These are phyloP conservation scores for Apodemus agrarius DNA, from an alignment of 2,797 vertebrate species.

Conservation along the genomic window DNA sequence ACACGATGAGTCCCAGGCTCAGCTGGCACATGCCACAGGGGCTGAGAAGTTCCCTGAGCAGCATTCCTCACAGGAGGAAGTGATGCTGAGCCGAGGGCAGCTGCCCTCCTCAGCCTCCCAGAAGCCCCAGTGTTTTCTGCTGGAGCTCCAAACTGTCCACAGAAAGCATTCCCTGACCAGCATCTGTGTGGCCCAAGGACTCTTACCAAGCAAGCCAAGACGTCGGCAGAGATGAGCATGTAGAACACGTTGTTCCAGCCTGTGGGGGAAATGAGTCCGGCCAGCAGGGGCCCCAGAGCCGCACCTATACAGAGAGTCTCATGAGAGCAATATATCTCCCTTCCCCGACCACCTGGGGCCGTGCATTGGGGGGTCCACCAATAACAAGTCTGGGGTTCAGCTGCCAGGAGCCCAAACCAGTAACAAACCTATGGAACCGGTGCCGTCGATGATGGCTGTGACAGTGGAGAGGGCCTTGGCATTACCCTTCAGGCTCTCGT, in stretches of 20 bases:
- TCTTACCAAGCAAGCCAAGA: constrained; percentile 94
- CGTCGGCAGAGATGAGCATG: constrained; percentile 95
- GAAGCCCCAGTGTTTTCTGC: neutral
- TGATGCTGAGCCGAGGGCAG: neutral
- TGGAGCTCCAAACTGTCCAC: neutral
- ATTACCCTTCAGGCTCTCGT: constrained; percentile 95
- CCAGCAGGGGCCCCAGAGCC: constrained; percentile 94
- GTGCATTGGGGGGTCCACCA: neutral
- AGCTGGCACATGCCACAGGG: neutral
- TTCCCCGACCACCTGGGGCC: fast-evolving
- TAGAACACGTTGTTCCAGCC: constrained; percentile 99
- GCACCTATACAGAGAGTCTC: constrained; percentile 89
- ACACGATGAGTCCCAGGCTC: neutral
- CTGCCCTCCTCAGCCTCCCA: neutral
- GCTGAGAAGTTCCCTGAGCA: neutral
- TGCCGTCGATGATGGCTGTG: constrained; percentile 98
- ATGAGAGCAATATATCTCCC: neutral
- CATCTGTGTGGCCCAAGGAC: neutral
- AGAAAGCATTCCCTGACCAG: neutral
- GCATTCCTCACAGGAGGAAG: neutral
- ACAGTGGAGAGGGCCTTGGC: constrained; percentile 96
- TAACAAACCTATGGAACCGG: constrained; percentile 94
- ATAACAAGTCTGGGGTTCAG: neutral
- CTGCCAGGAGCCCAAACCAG: neutral
- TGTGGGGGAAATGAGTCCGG: constrained; percentile 94